phyloP scores from a whole-genome alignment of 2,888 invertebrate species.

The Abscondita cerata region DNA sequence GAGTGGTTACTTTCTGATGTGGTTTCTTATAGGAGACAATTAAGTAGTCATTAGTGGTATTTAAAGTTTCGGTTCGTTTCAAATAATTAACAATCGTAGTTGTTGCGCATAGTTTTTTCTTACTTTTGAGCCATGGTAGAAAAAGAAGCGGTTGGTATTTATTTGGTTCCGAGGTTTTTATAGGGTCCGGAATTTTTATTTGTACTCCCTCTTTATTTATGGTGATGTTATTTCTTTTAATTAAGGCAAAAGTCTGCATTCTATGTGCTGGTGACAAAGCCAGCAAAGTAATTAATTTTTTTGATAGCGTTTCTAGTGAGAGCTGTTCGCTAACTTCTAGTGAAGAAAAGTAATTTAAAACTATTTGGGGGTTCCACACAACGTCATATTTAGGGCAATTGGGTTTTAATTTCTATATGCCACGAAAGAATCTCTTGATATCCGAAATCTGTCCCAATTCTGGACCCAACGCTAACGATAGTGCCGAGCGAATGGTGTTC shows the following conservation, averaged over 20 bases:
- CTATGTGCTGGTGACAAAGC: slow-evolving; percentile 38
- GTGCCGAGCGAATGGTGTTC: slow-evolving; percentile 15
- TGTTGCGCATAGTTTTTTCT: slow-evolving; percentile 9
- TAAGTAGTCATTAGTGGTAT: neutral
- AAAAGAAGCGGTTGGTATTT: slow-evolving; percentile 20
- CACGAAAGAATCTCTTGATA: slow-evolving; percentile 40
- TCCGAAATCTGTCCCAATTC: slow-evolving; percentile 28
- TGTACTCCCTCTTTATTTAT: neutral
- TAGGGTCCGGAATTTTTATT: slow-evolving; percentile 34
- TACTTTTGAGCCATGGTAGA: slow-evolving; percentile 8
- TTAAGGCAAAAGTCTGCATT: slow-evolving; percentile 30
- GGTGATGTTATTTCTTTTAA: slow-evolving; percentile 24
- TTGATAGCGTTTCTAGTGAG: slow-evolving; percentile 21
- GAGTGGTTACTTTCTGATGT: slow-evolving; percentile 14
- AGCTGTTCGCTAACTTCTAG: slow-evolving; percentile 3
- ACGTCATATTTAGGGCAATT: slow-evolving; percentile 37
- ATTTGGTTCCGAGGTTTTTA: slow-evolving; percentile 22
- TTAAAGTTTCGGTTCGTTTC: neutral
- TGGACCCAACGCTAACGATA: slow-evolving; percentile 14
- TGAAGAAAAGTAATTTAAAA: slow-evolving; percentile 35
- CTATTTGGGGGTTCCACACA: slow-evolving; percentile 39
- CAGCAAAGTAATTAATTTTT: slow-evolving; percentile 35
- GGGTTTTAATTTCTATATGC: slow-evolving; percentile 34
- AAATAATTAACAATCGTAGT: neutral
- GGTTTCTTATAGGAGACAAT: neutral